Conservation (phyloP, 2,113 vertebrate species). For the Catharus minimus region DNA sequence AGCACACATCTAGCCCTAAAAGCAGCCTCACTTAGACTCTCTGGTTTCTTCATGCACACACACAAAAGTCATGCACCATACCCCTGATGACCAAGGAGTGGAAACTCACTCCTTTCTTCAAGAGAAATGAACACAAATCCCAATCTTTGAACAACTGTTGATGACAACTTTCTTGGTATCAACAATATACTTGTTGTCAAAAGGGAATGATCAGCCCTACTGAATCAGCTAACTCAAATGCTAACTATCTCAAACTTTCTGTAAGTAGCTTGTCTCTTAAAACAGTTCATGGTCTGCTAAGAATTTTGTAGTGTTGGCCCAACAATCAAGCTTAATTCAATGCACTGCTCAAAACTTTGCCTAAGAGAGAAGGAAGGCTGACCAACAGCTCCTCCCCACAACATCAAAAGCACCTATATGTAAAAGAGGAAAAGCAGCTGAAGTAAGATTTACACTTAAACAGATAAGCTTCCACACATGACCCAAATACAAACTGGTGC, state of each 20-base stretch:
- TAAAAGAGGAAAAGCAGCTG: not conserved
- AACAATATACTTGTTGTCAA: not conserved
- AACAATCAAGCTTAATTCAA: not conserved
- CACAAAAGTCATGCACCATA: not conserved
- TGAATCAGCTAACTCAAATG: not conserved
- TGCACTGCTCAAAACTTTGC: not conserved
- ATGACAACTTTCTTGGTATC: not conserved
- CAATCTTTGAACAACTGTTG: not conserved
- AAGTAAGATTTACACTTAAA: not conserved
- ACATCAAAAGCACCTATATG: constrained; percentile 21
- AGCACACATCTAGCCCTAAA: not conserved
- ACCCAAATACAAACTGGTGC: not conserved
- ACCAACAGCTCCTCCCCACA: constrained; percentile 20
- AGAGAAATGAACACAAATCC: not conserved
- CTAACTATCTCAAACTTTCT: not conserved
- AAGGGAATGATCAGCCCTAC: not conserved
- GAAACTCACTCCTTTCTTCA: not conserved
- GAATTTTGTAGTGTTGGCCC: not conserved
- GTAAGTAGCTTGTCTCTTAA: not conserved
- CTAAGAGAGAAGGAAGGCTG: not conserved
- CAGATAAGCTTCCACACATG: not conserved
- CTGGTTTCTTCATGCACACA: not conserved
- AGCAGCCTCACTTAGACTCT: not conserved
- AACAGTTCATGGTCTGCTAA: not conserved
- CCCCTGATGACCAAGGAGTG: not conserved